A percentile compares a stretch with the other conserved stretches of the same genome.
Evolutionary conservation across 1,140 invertebrate species (phyloP).

Genomic region (Thalassaphorura encarpata): DNA sequence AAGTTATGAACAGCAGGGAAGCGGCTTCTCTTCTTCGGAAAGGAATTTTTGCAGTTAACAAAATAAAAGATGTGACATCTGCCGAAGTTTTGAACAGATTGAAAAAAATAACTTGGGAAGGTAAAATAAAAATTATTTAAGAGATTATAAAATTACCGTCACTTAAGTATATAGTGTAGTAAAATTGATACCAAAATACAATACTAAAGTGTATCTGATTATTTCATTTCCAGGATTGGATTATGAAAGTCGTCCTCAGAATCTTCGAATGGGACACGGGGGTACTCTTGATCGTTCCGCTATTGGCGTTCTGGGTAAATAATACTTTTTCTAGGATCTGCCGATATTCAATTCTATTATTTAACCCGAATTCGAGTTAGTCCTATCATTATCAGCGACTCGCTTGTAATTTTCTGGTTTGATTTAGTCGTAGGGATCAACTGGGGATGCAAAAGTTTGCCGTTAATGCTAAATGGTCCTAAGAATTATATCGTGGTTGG

Average conservation of each 20-base stretch:
- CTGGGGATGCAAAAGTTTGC: slow-evolving; percentile 32
- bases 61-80: slow-evolving; percentile 15
- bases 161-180: too few species aligned
- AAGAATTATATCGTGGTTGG: slow-evolving; percentile 33
- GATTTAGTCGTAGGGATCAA: slow-evolving; percentile 24
- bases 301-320: slow-evolving; percentile 29
- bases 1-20: slow-evolving; percentile 9
- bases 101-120: slow-evolving; percentile 16
- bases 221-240: slow-evolving; percentile 6
- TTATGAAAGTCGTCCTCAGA: slow-evolving; percentile 1
- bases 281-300: slow-evolving; percentile 32
- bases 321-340: too few species aligned
- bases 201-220: background rate
- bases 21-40: slow-evolving; percentile 9
- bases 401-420: background rate
- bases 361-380: background rate
- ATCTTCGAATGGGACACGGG: slow-evolving; percentile 30
- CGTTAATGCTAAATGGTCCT: slow-evolving; percentile 31
- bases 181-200: background rate
- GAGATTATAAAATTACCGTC: background rate
- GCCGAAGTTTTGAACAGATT: slow-evolving; percentile 20
- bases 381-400: background rate
- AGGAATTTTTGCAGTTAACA: slow-evolving; percentile 29
- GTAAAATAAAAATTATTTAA: slow-evolving; percentile 7
- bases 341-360: background rate